Conservation (phyloP, 2,888 invertebrate genomes). For the Vanessa cardui region DNA sequence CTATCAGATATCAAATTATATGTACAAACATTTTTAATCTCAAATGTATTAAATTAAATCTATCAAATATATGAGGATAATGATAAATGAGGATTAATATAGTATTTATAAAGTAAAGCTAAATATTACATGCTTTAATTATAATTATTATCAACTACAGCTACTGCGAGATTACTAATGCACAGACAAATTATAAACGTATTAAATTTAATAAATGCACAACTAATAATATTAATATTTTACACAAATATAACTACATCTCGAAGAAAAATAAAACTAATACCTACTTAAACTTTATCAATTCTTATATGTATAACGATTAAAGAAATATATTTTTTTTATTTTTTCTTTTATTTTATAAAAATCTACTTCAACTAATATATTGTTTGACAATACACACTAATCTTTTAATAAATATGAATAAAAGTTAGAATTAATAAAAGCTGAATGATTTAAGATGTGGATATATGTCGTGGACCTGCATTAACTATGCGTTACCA, state of each 20-base stretch:
- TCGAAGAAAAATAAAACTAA: no score
- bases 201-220: background rate
- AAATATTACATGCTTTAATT: background rate
- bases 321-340: background rate
- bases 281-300: no score
- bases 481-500: no score
- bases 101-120: background rate
- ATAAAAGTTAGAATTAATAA: no score
- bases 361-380: background rate
- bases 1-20: no score
- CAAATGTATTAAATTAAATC: no score
- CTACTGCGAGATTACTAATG: slow-evolving; percentile 16
- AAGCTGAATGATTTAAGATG: no score
- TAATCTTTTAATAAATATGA: background rate
- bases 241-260: no score
- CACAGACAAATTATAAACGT: background rate
- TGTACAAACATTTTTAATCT: no score
- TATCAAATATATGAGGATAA: no score
- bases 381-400: slow-evolving; percentile 1
- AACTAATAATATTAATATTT: slow-evolving; percentile 4
- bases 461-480: no score
- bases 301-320: background rate
- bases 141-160: slow-evolving; percentile 16
- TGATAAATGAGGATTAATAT: no score
- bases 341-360: background rate